Base-by-base conservation (phyloP, 2,113 vertebrate species). In the Taxidea taxus region DNA sequence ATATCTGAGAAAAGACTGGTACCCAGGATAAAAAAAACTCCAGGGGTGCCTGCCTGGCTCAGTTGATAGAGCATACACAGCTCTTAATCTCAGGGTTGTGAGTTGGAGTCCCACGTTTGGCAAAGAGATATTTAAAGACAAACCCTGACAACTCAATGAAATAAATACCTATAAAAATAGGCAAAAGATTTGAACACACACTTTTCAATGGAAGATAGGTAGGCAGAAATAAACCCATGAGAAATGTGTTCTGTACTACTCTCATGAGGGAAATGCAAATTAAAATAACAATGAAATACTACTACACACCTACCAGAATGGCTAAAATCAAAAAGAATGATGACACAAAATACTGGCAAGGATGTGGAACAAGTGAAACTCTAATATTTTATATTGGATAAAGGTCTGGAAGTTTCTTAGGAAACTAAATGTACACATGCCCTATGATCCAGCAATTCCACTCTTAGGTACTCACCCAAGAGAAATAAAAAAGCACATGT, bases 1-100 rank as follows among this genome's bases (percentile, higher is more conserved):
- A 47, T 68, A 51, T 68, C 78, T 88, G 83, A 75, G 86, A 97
- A 96, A 86, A 39, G 37, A 77, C 49, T 90, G 64, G 14, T 58
- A 62, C 49, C 51, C 29, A 92, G 47, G 23, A 85, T 96, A 88
- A 58, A 75, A 86, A 82, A 82, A 80, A 31, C 25, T 93, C 81
- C 18, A 47, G 74, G 39, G 14, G 42, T 44, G 44, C 25, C 42
- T 47, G 74, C 7, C 42, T 47, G 74, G 74, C 39, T 75, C 42
- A 77, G 42, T 31, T 1, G 4, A 15, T 47, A 44, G 74, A 77
- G 27, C 14, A 77, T 47, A 16, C 42, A 31, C 42, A 31, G 7
- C 42, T 47, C 74, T 77, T 77, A 42, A 47, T 77, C 27, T 47
- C 42, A 7, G 72, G 27, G 74, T 47, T 44, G 15, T 77, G 74